phyloP scores from a whole-genome alignment of 2,888 invertebrate species.

The Nasonovia ribisnigri region DNA sequence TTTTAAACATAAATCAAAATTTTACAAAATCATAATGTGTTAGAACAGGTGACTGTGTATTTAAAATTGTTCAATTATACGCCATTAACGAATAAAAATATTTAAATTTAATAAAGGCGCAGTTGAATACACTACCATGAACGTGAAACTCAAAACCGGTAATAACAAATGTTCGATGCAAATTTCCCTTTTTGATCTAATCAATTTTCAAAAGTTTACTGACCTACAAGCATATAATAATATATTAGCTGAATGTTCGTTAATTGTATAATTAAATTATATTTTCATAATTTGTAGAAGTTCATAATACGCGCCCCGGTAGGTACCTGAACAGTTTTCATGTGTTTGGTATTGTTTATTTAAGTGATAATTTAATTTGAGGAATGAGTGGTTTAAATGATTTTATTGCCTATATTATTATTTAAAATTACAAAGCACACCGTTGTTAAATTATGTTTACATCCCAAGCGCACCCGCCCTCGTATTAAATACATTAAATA shows the following conservation, averaged over 20 bases:
- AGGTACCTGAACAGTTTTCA: background rate
- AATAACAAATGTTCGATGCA: background rate
- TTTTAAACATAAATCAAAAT: background rate
- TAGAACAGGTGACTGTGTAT: background rate
- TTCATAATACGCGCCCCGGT: background rate
- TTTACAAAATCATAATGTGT: no score
- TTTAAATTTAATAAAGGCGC: background rate
- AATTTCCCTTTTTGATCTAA: background rate
- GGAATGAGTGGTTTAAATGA: background rate
- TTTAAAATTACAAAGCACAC: background rate
- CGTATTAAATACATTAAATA: background rate
- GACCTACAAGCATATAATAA: background rate
- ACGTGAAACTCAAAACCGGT: background rate
- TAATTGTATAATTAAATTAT: background rate
- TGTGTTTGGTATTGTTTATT: background rate
- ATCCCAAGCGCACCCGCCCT: background rate
- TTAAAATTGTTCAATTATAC: background rate
- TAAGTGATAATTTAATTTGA: background rate
- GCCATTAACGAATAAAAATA: background rate
- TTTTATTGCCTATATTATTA: background rate
- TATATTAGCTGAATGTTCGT: background rate
- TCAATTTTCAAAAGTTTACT: background rate
- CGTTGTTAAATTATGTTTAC: background rate
- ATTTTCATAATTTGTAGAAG: background rate
- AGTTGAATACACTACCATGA: background rate